These are phyloP conservation scores for Xenops minutus DNA, from an alignment of 2,797 vertebrate genomes.

Conservation along the genomic window DNA sequence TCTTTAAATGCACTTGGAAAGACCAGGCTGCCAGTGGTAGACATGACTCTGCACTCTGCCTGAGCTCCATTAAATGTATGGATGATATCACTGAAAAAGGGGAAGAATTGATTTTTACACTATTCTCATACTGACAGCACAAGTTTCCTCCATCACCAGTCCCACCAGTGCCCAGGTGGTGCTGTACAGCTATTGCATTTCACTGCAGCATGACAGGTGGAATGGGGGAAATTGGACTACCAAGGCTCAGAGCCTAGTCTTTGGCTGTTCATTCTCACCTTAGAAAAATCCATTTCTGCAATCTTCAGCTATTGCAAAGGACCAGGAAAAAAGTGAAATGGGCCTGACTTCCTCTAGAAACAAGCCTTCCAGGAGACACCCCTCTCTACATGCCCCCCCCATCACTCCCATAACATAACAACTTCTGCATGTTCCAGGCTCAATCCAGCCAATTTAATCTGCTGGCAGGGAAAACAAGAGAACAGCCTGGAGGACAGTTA, in stretches of 20 bases:
- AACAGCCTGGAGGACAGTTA: background rate
- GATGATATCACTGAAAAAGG: background rate
- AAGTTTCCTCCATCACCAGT: background rate
- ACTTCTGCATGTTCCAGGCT: background rate
- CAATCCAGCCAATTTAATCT: background rate
- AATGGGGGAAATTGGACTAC: background rate
- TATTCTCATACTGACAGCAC: accelerated
- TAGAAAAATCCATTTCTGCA: background rate
- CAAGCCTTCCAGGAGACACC: background rate
- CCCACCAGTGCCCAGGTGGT: background rate
- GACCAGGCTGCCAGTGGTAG: background rate
- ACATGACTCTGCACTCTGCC: background rate
- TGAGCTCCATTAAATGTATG: background rate
- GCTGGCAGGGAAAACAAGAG: background rate
- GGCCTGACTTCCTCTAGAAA: background rate
- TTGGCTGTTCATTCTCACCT: background rate
- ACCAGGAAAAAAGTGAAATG: background rate
- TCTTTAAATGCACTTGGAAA: background rate
- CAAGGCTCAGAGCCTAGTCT: background rate
- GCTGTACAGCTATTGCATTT: background rate
- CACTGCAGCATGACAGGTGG: accelerated
- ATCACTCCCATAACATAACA: background rate
- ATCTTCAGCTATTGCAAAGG: background rate
- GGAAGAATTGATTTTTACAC: background rate
- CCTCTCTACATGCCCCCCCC: accelerated